These are phyloP conservation scores for Cynopterus brachyotis DNA, from an alignment of 2,113 vertebrate species.

Conservation along the genomic window DNA sequence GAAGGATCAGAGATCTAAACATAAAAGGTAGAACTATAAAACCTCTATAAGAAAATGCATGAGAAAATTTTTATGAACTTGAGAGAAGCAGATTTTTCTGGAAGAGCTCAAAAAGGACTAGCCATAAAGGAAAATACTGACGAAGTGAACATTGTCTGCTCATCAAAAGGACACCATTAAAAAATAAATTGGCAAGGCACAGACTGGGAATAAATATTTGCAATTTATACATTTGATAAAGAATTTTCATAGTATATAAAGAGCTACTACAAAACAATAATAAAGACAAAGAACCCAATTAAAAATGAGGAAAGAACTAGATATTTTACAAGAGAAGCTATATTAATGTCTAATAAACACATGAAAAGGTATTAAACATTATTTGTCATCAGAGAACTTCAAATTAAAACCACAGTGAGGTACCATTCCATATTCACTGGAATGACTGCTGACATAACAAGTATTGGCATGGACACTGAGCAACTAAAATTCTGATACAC, in stretches of 20 bases:
- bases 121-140: conserved; percentile 38
- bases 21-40: conserved; percentile 44
- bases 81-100: conserved; percentile 33
- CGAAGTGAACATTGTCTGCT: not conserved
- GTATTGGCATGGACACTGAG: not conserved
- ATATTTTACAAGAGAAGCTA: conserved; percentile 21
- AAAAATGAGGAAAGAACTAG: conserved; percentile 43
- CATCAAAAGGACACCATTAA: conserved; percentile 28
- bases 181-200: not conserved
- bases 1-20: not conserved
- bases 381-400: conserved; percentile 31
- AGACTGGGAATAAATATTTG: conserved; percentile 24
- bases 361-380: conserved; percentile 10
- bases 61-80: conserved; percentile 30
- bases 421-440: not conserved
- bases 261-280: conserved; percentile 22
- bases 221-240: not conserved
- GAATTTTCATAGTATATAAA: conserved; percentile 51
- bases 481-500: not conserved
- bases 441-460: not conserved
- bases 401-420: conserved; percentile 47
- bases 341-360: conserved; percentile 35
- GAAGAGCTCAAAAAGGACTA: not conserved
- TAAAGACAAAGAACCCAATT: conserved; percentile 44
- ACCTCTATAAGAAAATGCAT: conserved; percentile 43